phyloP scores from a whole-genome alignment of 2,888 invertebrate genomes.

The Erebia aethiops region DNA sequence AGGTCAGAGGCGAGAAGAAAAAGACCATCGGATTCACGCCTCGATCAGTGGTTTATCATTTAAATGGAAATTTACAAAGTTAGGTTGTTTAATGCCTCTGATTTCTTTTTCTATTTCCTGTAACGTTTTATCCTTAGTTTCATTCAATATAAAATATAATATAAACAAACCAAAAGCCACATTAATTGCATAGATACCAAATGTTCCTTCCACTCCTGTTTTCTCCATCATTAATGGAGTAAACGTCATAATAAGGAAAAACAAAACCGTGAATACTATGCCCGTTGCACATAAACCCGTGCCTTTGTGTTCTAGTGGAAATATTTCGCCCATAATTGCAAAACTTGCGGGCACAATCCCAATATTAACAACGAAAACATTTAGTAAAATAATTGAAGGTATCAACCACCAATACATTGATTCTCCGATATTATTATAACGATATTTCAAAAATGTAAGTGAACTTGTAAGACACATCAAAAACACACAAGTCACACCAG shows the following conservation, averaged over 20 bases:
- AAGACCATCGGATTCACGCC: neutral
- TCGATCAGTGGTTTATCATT: neutral
- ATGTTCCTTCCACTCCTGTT: constrained; percentile 49
- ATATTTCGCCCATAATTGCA: constrained; percentile 49
- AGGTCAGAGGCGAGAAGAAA: neutral
- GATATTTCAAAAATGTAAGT: constrained; percentile 44
- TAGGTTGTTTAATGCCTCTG: neutral
- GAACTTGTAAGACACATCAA: constrained; percentile 50
- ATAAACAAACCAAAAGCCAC: constrained; percentile 46
- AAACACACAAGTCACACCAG: constrained; percentile 43
- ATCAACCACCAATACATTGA: constrained; percentile 44
- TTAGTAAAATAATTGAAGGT: constrained; percentile 40
- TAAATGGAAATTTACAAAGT: neutral
- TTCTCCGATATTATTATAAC: constrained; percentile 28
- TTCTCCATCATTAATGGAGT: constrained; percentile 51
- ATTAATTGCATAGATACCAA: constrained; percentile 46
- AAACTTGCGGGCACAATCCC: constrained; percentile 31
- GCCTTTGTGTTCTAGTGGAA: constrained; percentile 55
- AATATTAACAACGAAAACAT: constrained; percentile 21
- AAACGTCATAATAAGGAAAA: constrained; percentile 47
- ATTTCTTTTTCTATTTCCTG: constrained; percentile 55
- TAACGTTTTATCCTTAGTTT: constrained; percentile 56
- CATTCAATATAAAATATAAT: constrained; percentile 51
- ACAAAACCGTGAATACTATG: constrained; percentile 49
- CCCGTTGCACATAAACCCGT: constrained; percentile 48